A percentile compares a stretch with the other conserved stretches of the same genome.
Evolutionary conservation across 2,797 vertebrate genomes (phyloP).

Genomic region (Sylvia borin): DNA sequence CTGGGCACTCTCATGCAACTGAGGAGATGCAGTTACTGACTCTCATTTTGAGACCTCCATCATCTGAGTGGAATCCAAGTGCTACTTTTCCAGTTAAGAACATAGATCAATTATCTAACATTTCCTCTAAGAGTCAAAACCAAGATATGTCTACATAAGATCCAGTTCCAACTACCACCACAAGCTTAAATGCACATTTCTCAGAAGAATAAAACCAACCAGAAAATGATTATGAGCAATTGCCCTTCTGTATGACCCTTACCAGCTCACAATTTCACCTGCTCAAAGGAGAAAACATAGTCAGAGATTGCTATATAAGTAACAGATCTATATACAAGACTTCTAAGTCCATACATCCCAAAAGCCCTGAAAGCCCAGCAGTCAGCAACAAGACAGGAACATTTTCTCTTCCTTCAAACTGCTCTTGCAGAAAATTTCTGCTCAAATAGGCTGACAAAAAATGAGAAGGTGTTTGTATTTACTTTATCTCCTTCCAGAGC

Average conservation of each 20-base stretch:
- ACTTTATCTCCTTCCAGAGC: not conserved
- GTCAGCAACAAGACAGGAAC: not conserved
- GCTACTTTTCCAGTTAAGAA: not conserved
- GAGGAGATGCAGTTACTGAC: not conserved
- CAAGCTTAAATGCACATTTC: not conserved
- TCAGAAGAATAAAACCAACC: not conserved
- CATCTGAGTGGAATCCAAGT: not conserved
- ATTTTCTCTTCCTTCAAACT: not conserved
- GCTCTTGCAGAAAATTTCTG: not conserved
- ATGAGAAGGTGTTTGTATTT: not conserved
- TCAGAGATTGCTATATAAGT: not conserved
- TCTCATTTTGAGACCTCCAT: not conserved
- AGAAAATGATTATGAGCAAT: not conserved
- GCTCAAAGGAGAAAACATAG: not conserved
- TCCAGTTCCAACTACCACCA: not conserved
- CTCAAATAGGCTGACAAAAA: not conserved
- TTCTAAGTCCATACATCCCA: not conserved
- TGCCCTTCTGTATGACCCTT: not conserved
- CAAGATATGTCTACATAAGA: accelerated
- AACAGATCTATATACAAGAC: not conserved
- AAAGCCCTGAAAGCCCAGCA: not conserved
- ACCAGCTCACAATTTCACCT: not conserved
- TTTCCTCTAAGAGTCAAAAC: not conserved
- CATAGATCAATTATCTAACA: not conserved
- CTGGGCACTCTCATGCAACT: not conserved